phyloP scores from a whole-genome alignment of 2,888 invertebrate species.

The Lycophotia porphyrea region DNA sequence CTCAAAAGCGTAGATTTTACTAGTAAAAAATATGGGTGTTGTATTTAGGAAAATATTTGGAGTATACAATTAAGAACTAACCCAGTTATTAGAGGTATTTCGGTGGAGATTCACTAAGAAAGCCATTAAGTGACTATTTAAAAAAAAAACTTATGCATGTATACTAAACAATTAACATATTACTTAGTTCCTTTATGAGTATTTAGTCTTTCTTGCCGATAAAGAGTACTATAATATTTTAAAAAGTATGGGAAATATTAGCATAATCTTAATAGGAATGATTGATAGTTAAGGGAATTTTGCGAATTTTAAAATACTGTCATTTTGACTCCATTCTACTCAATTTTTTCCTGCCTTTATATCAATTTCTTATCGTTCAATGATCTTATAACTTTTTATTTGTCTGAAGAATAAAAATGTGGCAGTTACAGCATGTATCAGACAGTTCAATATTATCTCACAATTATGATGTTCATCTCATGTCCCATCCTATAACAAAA shows the following conservation, averaged over 20 bases:
- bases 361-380: neutral
- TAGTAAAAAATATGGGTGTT: neutral
- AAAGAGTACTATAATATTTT: neutral
- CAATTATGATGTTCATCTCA: neutral
- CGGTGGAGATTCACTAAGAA: neutral
- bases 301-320: neutral
- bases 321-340: neutral
- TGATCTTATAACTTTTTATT: neutral
- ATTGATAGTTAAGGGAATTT: too few species aligned
- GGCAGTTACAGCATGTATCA: neutral
- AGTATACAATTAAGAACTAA: neutral
- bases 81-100: neutral
- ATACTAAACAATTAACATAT: neutral
- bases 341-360: neutral
- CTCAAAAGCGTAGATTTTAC: neutral
- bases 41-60: neutral
- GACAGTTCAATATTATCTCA: neutral
- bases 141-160: neutral
- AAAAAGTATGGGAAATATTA: neutral
- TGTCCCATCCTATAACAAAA: too few species aligned
- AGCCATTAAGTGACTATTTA: neutral
- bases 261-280: neutral
- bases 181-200: conserved; percentile 5
- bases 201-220: conserved; percentile 18
- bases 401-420: neutral